Percentiles rank a stretch among this genome's conserved stretches.
These are phyloP conservation scores for Cassiopea andromeda DNA, from an alignment of 30 jellyfish, hydroid and myxozoan genomes.

Conservation along the genomic window DNA sequence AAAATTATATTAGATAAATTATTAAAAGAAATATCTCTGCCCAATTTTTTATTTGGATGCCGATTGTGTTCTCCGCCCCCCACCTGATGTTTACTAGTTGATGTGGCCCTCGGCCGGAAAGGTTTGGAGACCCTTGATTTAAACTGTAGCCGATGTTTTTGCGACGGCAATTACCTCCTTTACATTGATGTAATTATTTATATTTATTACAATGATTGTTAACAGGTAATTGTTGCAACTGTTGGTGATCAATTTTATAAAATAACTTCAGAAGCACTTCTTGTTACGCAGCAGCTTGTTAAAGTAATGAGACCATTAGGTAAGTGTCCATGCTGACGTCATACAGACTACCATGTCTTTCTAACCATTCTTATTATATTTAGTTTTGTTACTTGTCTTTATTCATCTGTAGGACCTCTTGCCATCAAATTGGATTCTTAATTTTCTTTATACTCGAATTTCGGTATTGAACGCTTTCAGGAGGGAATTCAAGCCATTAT, in stretches of 20 bases:
- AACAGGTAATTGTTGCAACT: conserved; percentile 81
- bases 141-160: too few species aligned
- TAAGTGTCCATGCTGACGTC: background rate
- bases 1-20: too few species aligned
- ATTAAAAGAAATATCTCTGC: too few species aligned
- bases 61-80: too few species aligned
- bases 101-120: too few species aligned
- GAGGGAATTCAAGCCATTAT: background rate
- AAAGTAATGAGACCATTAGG: conserved; percentile 85
- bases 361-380: too few species aligned
- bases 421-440: background rate
- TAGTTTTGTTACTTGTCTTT: background rate
- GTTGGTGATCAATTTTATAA: conserved; percentile 91
- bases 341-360: background rate
- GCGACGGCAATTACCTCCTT: too few species aligned
- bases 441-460: background rate
- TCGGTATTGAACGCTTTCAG: background rate
- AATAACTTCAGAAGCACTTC: conserved; percentile 90
- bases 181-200: too few species aligned
- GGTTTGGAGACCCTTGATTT: too few species aligned
- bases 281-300: conserved; percentile 86
- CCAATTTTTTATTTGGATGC: too few species aligned
- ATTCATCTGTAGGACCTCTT: background rate
- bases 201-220: too few species aligned
- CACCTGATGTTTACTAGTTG: too few species aligned